These are phyloP conservation scores for Dascyllus trimaculatus DNA, from an alignment of 2,113 vertebrate species.

Conservation along the genomic window DNA sequence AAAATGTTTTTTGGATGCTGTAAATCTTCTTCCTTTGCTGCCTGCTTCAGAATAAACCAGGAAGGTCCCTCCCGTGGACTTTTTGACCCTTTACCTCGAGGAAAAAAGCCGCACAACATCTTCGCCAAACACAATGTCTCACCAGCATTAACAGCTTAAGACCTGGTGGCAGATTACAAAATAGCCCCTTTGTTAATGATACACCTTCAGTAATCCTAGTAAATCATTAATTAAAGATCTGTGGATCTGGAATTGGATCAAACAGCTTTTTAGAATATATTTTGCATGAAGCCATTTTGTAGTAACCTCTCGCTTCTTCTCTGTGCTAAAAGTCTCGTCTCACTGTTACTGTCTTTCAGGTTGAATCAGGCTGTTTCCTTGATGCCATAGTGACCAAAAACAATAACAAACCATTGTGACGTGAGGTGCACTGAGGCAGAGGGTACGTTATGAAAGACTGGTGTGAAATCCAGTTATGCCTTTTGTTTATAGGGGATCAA, in stretches of 20 bases:
- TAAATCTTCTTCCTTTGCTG: slow-evolving; percentile 6
- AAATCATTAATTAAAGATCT: slow-evolving; percentile 8
- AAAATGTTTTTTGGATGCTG: background rate
- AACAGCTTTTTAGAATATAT: background rate
- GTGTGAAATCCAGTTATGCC: slow-evolving; percentile 21
- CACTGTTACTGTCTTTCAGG: background rate
- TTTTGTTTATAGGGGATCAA: slow-evolving; percentile 37
- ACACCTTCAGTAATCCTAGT: slow-evolving; percentile 22
- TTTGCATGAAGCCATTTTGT: background rate
- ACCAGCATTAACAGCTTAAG: slow-evolving; percentile 4
- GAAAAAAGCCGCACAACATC: background rate
- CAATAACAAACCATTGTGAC: slow-evolving; percentile 4
- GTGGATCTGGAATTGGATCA: background rate
- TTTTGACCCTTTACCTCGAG: slow-evolving; percentile 18
- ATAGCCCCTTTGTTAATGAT: slow-evolving; percentile 15
- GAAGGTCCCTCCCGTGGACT: slow-evolving; percentile 31
- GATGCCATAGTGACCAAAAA: slow-evolving; percentile 18
- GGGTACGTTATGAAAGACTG: slow-evolving; percentile 1
- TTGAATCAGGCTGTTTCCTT: slow-evolving; percentile 18
- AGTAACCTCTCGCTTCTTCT: background rate
- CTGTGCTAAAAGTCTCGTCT: background rate
- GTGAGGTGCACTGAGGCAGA: background rate
- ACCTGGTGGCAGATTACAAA: background rate
- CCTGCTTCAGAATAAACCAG: slow-evolving; percentile 29
- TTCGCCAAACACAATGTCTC: slow-evolving; percentile 1